Percentiles rank a stretch among this genome's conserved stretches.
Conservation (phyloP, 2,888 invertebrate species). For the Nasonovia ribisnigri region DNA sequence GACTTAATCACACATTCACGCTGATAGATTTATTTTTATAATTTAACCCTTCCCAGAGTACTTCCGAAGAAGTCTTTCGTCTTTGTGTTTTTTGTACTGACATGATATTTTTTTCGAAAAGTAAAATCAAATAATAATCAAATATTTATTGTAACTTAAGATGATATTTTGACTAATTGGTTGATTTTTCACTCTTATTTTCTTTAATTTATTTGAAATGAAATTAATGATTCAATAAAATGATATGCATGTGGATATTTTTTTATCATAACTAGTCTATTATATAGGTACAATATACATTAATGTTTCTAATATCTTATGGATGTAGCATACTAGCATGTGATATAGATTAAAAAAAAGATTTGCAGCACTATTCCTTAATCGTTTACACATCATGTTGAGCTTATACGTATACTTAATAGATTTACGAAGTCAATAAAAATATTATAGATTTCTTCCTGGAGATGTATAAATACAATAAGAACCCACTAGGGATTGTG, state of each 20-base stretch:
- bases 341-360: not conserved
- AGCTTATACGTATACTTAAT: not conserved
- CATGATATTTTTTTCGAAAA: not conserved
- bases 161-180: not conserved
- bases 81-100: not conserved
- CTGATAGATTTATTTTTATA: not conserved
- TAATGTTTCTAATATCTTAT: not conserved
- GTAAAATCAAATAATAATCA: not conserved
- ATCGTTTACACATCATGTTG: not conserved
- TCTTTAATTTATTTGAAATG: not conserved
- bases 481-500: not conserved
- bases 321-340: not conserved
- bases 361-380: not conserved
- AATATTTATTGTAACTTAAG: not conserved
- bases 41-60: not conserved
- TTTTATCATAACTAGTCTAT: not conserved
- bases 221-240: not conserved
- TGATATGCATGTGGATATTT: not conserved
- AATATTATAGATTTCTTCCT: not conserved
- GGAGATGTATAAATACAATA: not conserved
- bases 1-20: not conserved
- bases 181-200: not conserved
- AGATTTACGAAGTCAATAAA: not conserved
- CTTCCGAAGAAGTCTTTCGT: not conserved
- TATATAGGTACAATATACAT: not conserved